phyloP scores from a whole-genome alignment of 2,797 vertebrate species.

The Gymnothorax reevesii region DNA sequence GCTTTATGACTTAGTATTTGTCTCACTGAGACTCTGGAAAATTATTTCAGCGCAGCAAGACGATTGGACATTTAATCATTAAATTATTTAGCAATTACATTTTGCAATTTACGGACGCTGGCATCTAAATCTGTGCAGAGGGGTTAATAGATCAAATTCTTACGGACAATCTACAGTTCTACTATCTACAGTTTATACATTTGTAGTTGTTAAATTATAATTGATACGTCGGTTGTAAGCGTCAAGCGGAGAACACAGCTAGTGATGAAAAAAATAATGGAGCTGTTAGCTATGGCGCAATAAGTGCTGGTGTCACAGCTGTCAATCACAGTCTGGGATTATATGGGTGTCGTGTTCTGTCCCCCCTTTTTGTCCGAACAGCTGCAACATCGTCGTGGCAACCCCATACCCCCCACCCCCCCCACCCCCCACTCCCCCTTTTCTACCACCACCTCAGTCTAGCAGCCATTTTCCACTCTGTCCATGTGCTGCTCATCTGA shows the following conservation, averaged over 20 bases:
- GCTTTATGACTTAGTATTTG: too few relatives aligned
- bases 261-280: not conserved
- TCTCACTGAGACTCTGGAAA: too few relatives aligned
- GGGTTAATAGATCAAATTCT: too few relatives aligned
- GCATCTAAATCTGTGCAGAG: too few relatives aligned
- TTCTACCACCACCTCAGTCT: not conserved
- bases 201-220: not conserved
- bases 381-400: conserved; percentile 9
- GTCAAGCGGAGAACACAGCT: not conserved
- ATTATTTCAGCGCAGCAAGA: too few relatives aligned
- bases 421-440: too few relatives aligned
- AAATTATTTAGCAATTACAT: too few relatives aligned
- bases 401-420: not conserved
- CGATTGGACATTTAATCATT: too few relatives aligned
- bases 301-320: not conserved
- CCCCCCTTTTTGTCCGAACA: conserved; percentile 3
- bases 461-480: not conserved
- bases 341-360: not conserved
- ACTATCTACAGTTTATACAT: not conserved
- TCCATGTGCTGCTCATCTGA: not conserved
- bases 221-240: not conserved
- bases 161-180: not conserved
- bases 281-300: not conserved
- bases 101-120: too few relatives aligned
- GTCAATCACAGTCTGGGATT: not conserved